Base-by-base conservation (phyloP, 30 jellyfish, hydroid and myxozoan genomes). In the Cassiopea xamachana region DNA sequence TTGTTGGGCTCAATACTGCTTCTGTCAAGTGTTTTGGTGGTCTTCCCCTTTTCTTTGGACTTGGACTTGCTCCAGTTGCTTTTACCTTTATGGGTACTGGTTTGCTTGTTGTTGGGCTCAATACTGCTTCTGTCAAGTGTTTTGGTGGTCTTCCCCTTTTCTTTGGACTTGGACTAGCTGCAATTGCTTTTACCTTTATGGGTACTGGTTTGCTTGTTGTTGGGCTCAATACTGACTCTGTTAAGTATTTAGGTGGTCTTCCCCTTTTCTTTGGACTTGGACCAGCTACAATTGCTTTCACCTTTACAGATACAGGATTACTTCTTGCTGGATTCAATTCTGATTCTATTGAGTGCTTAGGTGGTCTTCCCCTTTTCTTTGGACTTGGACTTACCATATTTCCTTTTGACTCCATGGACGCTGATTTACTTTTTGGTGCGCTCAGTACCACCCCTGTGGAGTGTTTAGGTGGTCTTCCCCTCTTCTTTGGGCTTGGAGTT, bases 41-140 rank as follows among this genome's bases (percentile, higher is more conserved):
- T 59, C 93, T 74, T 3, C 93, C 93, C 46, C 87, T 62, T 60
- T 74, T 74, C 75, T 79, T 71, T 47, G 91, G 91, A 71, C 73
- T 47, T 64, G 19, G 74, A 71, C 73, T 47, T 0, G 19, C 39
- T 55, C 0, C 64, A 55, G 7, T 55, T 3, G 64, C 12, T 6
- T 3, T 3, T 55, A 3, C 64, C 64, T 55, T 55, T 55, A 10
- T 6, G 64, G 7, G 64, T 55, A 55, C 64, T 3, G 64, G 64
- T 3, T 55, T 55, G 0, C 12, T 55, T 55, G 0, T 55, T 55
- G 64, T 55, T 55, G 64, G 64, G 12, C 64, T 55, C 64, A 55
- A 55, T 10, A 55, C 64, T 55, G 64, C 0, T 0, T 27, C 39
- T 27, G 39, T 27, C 0, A 27, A 27, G 39, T 27, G 0, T 27